phyloP scores from a whole-genome alignment of 2,113 vertebrate genomes.

The Gopherus flavomarginatus region DNA sequence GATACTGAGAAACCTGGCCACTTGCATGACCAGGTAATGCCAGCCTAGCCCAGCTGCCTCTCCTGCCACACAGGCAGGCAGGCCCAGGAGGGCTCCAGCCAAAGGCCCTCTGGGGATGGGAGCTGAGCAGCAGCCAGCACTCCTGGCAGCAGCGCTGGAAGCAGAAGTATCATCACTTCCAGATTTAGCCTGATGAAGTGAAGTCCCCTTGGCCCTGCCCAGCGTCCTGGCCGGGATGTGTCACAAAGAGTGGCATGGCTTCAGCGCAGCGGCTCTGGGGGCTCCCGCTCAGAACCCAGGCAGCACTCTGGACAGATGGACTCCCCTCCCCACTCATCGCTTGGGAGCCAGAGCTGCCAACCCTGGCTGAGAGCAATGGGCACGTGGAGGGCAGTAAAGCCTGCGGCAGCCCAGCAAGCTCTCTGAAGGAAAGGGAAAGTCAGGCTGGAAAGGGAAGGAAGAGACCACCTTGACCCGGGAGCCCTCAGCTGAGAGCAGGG shows the following conservation, averaged over 20 bases:
- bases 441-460: not conserved
- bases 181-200: too few species aligned
- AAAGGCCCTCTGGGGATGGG: not conserved
- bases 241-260: not conserved
- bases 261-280: not conserved
- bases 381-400: not conserved
- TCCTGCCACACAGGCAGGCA: not conserved
- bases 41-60: fast-evolving
- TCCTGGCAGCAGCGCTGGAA: not conserved
- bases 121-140: not conserved
- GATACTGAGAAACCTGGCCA: not conserved
- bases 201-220: conserved; percentile 32
- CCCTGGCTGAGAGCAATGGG: fast-evolving
- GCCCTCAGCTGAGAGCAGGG: too few species aligned
- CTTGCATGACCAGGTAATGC: not conserved
- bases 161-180: conserved; percentile 13
- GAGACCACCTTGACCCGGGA: fast-evolving
- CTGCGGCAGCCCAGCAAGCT: fast-evolving
- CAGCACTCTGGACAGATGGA: fast-evolving
- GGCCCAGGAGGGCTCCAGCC: not conserved
- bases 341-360: fast-evolving
- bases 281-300: fast-evolving
- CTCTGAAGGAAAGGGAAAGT: fast-evolving
- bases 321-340: not conserved
- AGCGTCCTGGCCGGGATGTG: not conserved